A percentile compares a stretch with the other conserved stretches of the same genome.
phyloP scores from a whole-genome alignment of 2,797 vertebrate genomes.

The Hylomyscus alleni region DNA sequence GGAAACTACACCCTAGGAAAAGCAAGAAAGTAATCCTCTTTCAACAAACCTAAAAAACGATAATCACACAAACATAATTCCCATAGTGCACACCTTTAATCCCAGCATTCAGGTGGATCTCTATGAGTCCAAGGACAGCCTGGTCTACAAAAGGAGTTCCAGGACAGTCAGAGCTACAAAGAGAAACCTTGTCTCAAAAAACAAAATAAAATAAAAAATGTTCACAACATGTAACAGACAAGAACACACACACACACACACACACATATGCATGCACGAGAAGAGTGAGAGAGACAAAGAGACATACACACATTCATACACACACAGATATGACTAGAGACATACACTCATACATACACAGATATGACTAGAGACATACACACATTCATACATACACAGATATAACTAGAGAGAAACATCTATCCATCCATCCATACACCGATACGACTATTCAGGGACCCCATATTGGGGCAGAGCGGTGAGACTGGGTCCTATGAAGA shows the following conservation, averaged over 20 bases:
- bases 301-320: not conserved
- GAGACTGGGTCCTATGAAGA: not conserved
- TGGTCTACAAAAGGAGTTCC: not conserved
- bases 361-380: not conserved
- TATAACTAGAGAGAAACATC: too few relatives aligned
- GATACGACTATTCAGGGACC: not conserved
- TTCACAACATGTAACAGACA: not conserved
- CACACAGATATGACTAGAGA: not conserved
- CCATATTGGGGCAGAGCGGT: not conserved
- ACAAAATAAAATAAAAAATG: not conserved
- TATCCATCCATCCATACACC: not conserved
- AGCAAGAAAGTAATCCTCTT: too few relatives aligned
- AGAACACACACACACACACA: not conserved
- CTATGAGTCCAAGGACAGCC: not conserved
- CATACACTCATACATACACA: not conserved
- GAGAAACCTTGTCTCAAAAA: not conserved
- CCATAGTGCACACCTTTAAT: not conserved
- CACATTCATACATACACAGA: not conserved
- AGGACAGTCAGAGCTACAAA: not conserved
- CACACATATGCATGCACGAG: not conserved
- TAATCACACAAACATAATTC: too few relatives aligned
- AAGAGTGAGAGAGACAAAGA: not conserved
- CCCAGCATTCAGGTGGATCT: not conserved
- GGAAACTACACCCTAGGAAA: too few relatives aligned
- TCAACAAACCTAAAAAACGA: too few relatives aligned